Evolutionary conservation across 1,140 invertebrate species (phyloP).

Genomic region (Phenacoccus solenopsis): DNA sequence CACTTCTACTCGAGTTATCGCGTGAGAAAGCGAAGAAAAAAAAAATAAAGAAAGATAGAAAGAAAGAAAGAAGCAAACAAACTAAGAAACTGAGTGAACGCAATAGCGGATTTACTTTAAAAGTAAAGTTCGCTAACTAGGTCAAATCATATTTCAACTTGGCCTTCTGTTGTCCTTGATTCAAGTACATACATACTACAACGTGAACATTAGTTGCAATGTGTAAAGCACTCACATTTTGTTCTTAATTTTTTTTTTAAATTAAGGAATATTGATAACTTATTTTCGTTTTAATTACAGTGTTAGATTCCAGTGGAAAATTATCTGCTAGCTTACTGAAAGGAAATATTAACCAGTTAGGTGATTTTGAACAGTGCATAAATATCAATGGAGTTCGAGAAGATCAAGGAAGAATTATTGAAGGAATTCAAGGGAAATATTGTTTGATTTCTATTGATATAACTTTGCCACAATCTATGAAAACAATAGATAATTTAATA

Average conservation of each 20-base stretch:
- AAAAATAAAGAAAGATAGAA: too few species aligned
- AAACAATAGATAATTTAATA: conserved; percentile 40
- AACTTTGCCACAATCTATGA: conserved; percentile 37
- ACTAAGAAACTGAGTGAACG: too few species aligned
- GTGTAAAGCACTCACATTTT: conserved; percentile 8
- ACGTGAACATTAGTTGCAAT: conserved; percentile 2
- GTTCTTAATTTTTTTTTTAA: too few species aligned
- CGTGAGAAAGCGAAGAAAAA: too few species aligned
- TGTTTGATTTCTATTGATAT: conserved; percentile 46
- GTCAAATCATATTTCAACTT: too few species aligned
- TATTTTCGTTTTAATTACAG: conserved; percentile 40
- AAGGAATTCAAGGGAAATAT: conserved; percentile 43
- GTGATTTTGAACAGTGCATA: conserved; percentile 49
- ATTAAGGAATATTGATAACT: conserved; percentile 16
- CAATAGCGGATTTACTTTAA: too few species aligned
- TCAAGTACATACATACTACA: conserved; percentile 32
- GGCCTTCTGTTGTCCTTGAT: too few species aligned
- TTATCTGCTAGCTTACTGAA: conserved; percentile 45
- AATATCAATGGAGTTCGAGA: conserved; percentile 14
- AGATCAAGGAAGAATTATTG: conserved; percentile 26
- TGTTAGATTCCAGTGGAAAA: conserved; percentile 49
- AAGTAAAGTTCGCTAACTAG: too few species aligned
- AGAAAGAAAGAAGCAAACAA: too few species aligned
- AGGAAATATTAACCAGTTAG: conserved; percentile 49
- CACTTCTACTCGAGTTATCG: too few species aligned